These are phyloP conservation scores for Oxycera nigricornis DNA, from an alignment of 2,888 invertebrate genomes.

Conservation along the genomic window DNA sequence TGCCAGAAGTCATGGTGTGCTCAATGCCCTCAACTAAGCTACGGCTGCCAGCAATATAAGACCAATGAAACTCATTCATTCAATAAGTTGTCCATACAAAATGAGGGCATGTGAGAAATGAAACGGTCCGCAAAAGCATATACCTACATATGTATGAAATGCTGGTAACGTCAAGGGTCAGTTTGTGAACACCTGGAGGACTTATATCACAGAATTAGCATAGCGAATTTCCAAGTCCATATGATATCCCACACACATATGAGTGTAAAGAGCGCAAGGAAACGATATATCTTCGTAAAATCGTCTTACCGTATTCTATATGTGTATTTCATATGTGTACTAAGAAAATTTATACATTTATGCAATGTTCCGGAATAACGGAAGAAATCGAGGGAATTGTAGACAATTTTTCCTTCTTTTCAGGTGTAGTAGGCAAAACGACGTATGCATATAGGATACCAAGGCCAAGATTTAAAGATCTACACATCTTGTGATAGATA, in stretches of 20 bases:
- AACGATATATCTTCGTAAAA: constrained; percentile 8
- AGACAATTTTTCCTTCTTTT: not conserved
- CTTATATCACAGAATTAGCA: constrained; percentile 26
- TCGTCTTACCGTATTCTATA: not conserved
- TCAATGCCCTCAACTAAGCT: not conserved
- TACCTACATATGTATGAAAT: not conserved
- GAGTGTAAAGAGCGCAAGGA: not conserved
- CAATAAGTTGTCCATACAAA: not conserved
- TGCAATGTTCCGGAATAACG: constrained; percentile 24
- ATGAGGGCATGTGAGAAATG: not conserved
- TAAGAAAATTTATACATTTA: constrained; percentile 29
- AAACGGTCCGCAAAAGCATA: constrained; percentile 8
- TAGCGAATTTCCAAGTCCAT: constrained; percentile 9
- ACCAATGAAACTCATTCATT: not conserved
- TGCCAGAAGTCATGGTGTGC: not conserved
- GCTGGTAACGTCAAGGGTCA: constrained; percentile 21
- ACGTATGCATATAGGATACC: not conserved
- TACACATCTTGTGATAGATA: not conserved
- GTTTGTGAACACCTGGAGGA: constrained; percentile 32
- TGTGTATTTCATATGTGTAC: not conserved
- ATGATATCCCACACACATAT: not conserved
- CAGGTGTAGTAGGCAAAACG: constrained; percentile 9
- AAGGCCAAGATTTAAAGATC: not conserved
- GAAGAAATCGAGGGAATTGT: constrained; percentile 7
- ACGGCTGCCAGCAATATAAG: not conserved